Evolutionary conservation across 2,888 invertebrate species (phyloP), one percentile per base, ranked within the genome.

Genomic region (Allygus modestus): DNA sequence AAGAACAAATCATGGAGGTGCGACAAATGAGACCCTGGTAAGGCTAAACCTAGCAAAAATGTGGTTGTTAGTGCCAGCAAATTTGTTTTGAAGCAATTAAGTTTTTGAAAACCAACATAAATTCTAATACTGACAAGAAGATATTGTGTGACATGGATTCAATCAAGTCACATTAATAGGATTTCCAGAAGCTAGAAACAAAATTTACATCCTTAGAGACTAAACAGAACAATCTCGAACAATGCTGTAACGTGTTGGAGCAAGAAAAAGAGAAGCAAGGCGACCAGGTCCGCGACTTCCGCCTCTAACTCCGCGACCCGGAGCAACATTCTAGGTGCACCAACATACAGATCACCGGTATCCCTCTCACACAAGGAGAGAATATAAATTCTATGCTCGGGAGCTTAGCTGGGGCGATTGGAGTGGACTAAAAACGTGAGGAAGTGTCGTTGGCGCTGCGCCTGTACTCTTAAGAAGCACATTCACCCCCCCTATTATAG

Each of bases 401-500:
- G 61, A 37, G 20, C 12, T 4, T 65, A 9, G 61, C 81, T 4
- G 15, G 9, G 12, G n/a, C 23, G n/a, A 5, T 81, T 1, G 65
- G 20, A 4, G 43, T 81, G 33, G 17, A 5, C 81, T 81, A 20
- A 11, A 61, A 61, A 20, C 17, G 81, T 4, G 20, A 15, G 7
- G 81, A 81, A 33, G 81, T 81, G 31, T 81, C 81, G n/a, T 54
- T 81, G n/a, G 81, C 81, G 4, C 81, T 81, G 7, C 81, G 61
- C 1, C 41, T 75, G 12, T 75, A 9, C 26, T 54, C 61, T 1
- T n/a, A 28, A 20, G 37, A 65, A 43, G 61, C 54, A 58, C 37
- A 7, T 12, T 0, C 61, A 65, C 23, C 81, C 58, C 11, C 9
- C 81, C 81, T 7, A 81, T 81, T 7, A 54, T 81, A 5, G 26